phyloP scores from a whole-genome alignment of 2,113 vertebrate genomes.

The Todiramphus chloris region DNA sequence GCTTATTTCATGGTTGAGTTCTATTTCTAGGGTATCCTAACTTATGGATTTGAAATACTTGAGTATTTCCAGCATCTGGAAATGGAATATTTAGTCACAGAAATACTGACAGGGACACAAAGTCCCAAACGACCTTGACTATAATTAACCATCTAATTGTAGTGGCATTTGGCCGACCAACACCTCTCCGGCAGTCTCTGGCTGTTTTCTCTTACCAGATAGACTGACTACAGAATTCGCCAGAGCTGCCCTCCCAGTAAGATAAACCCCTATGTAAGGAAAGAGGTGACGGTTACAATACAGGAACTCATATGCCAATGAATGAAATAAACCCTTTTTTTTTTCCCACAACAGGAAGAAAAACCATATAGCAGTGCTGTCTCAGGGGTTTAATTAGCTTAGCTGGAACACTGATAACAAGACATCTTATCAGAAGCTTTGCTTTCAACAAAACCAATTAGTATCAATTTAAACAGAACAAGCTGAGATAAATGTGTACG shows the following conservation, averaged over 20 bases:
- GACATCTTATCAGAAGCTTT: slow-evolving; percentile 38
- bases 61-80: neutral
- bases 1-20: neutral
- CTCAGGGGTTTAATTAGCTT: slow-evolving; percentile 11
- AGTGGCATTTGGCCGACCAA: neutral
- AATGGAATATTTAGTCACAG: neutral
- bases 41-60: neutral
- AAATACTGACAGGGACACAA: neutral
- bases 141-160: slow-evolving; percentile 39
- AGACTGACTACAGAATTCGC: neutral
- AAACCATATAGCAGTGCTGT: neutral
- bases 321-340: neutral
- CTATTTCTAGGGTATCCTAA: neutral
- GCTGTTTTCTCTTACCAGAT: slow-evolving; percentile 5
- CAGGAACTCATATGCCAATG: neutral
- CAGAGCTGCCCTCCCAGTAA: neutral
- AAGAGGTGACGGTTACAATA: neutral
- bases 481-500: neutral
- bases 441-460: slow-evolving; percentile 45
- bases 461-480: slow-evolving; percentile 42
- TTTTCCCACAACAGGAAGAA: neutral
- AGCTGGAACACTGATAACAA: neutral
- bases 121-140: neutral
- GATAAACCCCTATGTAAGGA: neutral
- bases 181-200: neutral